Evolutionary conservation across 2,888 invertebrate species (phyloP).

Genomic region (Chymomyza fuscimana): DNA sequence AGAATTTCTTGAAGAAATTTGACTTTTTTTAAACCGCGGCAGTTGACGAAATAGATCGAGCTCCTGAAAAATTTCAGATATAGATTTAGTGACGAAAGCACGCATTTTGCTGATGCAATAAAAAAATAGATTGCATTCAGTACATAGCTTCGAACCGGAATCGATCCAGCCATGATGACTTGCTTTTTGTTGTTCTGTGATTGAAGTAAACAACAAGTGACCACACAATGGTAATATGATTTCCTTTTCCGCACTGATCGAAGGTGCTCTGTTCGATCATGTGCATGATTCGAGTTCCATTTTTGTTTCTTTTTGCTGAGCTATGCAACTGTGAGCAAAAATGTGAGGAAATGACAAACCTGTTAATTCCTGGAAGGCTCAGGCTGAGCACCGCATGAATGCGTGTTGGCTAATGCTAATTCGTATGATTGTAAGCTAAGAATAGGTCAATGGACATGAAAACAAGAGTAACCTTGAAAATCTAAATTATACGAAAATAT

Average conservation of each 20-base stretch:
- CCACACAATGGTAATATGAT: neutral
- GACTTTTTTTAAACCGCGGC: too few species aligned
- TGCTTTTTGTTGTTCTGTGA: too few species aligned
- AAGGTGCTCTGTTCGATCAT: neutral
- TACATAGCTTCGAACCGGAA: neutral
- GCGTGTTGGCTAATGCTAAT: constrained; percentile 32
- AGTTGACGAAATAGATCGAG: too few species aligned
- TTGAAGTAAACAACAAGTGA: too few species aligned
- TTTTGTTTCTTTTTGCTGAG: neutral
- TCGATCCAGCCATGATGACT: neutral
- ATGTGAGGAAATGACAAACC: neutral
- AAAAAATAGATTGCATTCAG: neutral
- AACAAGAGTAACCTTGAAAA: constrained; percentile 72
- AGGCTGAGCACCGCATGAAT: neutral
- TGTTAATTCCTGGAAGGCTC: neutral
- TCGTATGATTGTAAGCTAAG: constrained; percentile 56
- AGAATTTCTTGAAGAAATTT: too few species aligned
- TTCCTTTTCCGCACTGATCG: neutral
- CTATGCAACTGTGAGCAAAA: neutral
- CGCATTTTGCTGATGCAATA: neutral
- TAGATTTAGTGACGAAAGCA: too few species aligned
- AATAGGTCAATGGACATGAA: constrained; percentile 76
- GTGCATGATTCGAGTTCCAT: neutral
- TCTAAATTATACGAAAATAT: constrained; percentile 29
- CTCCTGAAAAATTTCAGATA: too few species aligned